A percentile compares a stretch with the other conserved stretches of the same genome.
phyloP scores from a whole-genome alignment of 2,888 invertebrate species.

The Chrysolina americana region DNA sequence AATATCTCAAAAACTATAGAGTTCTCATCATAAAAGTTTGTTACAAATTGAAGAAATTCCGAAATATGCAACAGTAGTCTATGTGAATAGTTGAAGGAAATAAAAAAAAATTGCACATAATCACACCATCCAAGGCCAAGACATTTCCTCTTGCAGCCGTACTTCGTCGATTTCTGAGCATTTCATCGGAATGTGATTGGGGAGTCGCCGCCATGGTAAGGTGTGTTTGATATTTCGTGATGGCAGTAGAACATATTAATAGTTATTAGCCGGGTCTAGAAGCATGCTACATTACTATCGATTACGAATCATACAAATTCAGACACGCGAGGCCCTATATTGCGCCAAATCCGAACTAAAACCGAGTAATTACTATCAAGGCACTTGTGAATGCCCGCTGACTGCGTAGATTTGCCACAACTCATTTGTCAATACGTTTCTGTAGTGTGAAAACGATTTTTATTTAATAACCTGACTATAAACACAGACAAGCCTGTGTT shows the following conservation, averaged over 20 bases:
- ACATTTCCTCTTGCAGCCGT: constrained; percentile 55
- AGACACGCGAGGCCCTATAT: constrained; percentile 64
- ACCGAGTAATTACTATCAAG: constrained; percentile 60
- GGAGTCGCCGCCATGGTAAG: constrained; percentile 54
- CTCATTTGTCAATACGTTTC: not conserved
- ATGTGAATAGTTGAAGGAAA: too few relatives aligned
- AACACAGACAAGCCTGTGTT: too few relatives aligned
- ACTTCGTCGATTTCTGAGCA: constrained; percentile 57
- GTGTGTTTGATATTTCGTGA: constrained; percentile 67
- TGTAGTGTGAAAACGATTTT: too few relatives aligned
- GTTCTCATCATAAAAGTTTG: too few relatives aligned
- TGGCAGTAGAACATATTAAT: constrained; percentile 69
- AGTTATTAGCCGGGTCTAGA: constrained; percentile 68
- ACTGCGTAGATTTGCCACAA: not conserved
- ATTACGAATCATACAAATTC: constrained; percentile 64
- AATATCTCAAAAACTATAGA: too few relatives aligned
- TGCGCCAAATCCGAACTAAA: constrained; percentile 66
- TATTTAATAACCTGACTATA: too few relatives aligned
- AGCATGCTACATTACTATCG: constrained; percentile 68
- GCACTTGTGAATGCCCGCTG: constrained; percentile 8
- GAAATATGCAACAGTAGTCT: too few relatives aligned
- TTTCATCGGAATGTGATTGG: constrained; percentile 57
- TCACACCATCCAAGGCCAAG: constrained; percentile 34
- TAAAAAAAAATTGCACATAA: too few relatives aligned
- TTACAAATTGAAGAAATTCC: too few relatives aligned